Base-by-base conservation (phyloP, 2,113 vertebrate genomes). In the Actenoides lindsayi region DNA sequence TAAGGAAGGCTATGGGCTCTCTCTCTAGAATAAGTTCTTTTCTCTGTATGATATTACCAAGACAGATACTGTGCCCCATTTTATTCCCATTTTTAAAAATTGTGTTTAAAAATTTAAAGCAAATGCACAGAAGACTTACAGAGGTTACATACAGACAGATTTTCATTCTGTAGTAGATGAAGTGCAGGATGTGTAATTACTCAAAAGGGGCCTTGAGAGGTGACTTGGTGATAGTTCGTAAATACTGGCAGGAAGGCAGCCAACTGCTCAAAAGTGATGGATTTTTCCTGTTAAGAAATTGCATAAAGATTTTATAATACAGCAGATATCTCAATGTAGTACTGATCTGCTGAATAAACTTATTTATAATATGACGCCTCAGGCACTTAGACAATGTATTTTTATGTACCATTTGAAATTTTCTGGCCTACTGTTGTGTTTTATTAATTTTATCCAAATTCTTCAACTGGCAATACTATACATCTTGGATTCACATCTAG, bases 391-490 rank as follows among this genome's bases (percentile, higher is more conserved):
- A 30, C 33, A 75, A 12, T 8, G 25, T 31, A 28, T 56, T 78
- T 51, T 86, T 86, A 37, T 20, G 68, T 82, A 53, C 3, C 3
- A 42, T 13, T 86, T 87, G 37, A 62, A 64, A n/a, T 46, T 84
- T 83, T 57, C 35, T 83, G 42, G 48, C 24, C 23, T 68, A 7
- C 25, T 50, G 14, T 12, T 88, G 33, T 87, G 14, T 73, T 87
- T 87, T 42, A 39, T 68, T 44, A 39, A 69, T 74, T 96, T 89
- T 81, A 74, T 90, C n/a, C 57, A 74, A 75, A 79, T 89, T 92
- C 37, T 15, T 41, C 7, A 51, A 5, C 79, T 91, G 56, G 13
- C 33, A 60, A 8, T 80, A 42, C 51, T 48, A 6, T 83, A 82
- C 13, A 50, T 87, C n/a, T 90, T 95, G 19, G 35, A 89, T 83